A percentile compares a stretch with the other conserved stretches of the same genome.
phyloP scores from a whole-genome alignment of 2,888 invertebrate species.

The Aporophyla nigra region DNA sequence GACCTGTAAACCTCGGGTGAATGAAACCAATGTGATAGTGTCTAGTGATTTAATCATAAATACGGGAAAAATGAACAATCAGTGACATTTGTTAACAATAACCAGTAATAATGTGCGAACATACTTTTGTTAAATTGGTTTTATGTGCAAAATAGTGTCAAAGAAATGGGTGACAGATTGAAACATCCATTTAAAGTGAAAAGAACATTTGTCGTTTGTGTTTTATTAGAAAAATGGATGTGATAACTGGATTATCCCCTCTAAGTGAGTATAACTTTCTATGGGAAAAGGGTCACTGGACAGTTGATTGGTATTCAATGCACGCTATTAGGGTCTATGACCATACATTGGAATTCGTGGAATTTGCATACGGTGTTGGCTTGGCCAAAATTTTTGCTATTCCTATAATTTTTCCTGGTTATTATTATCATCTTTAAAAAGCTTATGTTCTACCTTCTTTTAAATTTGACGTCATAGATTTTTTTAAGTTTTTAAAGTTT shows the following conservation, averaged over 20 bases:
- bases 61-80: constrained; percentile 80
- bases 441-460: background rate
- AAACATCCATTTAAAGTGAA: constrained; percentile 88
- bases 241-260: constrained; percentile 84
- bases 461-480: background rate
- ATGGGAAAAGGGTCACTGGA: constrained; percentile 62
- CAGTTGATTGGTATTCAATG: constrained; percentile 58
- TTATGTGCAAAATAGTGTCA: constrained; percentile 76
- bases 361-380: constrained; percentile 44
- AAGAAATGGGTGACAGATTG: constrained; percentile 89
- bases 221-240: constrained; percentile 83
- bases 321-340: constrained; percentile 53
- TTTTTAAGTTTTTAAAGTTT: background rate
- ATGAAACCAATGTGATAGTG: constrained; percentile 72
- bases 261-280: constrained; percentile 82
- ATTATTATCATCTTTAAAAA: background rate
- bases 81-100: constrained; percentile 73
- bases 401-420: background rate
- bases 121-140: constrained; percentile 58
- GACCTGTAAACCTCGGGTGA: constrained; percentile 67
- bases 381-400: constrained; percentile 18
- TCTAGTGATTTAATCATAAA: constrained; percentile 76
- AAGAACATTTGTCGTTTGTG: constrained; percentile 76
- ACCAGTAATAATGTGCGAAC: constrained; percentile 68
- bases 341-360: constrained; percentile 59